phyloP scores from a whole-genome alignment of 2,797 vertebrate genomes.

The Zalophus californianus region DNA sequence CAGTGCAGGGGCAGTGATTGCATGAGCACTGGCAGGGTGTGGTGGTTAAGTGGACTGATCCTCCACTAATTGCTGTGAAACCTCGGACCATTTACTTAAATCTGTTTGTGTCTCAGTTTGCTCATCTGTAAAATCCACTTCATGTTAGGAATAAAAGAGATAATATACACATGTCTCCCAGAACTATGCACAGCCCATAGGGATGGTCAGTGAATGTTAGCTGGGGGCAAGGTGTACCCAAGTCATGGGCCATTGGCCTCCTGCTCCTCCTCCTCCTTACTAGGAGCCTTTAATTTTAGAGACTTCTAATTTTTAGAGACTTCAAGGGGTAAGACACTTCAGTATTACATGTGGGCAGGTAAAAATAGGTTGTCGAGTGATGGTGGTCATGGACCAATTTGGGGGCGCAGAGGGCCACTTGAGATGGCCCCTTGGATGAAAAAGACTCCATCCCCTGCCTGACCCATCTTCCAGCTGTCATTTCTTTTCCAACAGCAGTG shows the following conservation, averaged over 20 bases:
- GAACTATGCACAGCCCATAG: too few species aligned
- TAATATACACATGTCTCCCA: neutral
- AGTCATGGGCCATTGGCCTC: too few species aligned
- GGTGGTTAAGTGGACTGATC: neutral
- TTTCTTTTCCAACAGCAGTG: neutral
- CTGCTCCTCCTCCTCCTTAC: neutral
- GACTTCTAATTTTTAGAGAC: neutral
- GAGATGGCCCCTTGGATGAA: neutral
- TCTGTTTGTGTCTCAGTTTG: neutral
- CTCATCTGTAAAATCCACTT: neutral
- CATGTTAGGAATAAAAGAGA: neutral
- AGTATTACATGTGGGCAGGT: neutral
- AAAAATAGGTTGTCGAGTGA: neutral
- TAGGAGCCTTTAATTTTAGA: too few species aligned
- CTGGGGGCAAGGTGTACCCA: fast-evolving
- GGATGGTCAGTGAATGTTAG: neutral
- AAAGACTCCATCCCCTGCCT: neutral
- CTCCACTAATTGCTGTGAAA: neutral
- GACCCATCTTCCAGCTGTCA: neutral
- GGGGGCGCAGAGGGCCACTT: neutral
- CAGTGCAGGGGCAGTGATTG: neutral
- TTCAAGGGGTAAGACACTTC: neutral
- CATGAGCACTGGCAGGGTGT: neutral
- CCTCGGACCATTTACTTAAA: neutral
- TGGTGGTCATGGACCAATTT: neutral